Evolutionary conservation across 1,140 invertebrate genomes (phyloP).

Genomic region (Conus ventricosus): DNA sequence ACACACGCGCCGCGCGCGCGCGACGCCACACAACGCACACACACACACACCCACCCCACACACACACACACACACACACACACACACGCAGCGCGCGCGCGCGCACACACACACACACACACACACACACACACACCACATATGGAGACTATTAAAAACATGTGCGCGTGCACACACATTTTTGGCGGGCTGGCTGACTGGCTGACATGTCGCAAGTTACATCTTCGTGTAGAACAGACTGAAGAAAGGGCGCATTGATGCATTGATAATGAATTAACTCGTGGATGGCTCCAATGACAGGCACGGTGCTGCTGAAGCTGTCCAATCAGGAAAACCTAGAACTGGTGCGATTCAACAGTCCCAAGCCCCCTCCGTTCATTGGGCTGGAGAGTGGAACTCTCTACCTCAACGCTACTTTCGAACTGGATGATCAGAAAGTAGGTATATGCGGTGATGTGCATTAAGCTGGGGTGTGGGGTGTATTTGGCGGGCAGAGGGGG

Average conservation of each 20-base stretch:
- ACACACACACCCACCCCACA: constrained; percentile 1
- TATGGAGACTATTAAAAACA: not conserved
- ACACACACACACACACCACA: not conserved
- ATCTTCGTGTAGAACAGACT: too few species aligned
- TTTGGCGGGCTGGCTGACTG: too few species aligned
- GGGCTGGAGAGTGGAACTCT: not conserved
- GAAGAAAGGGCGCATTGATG: too few species aligned
- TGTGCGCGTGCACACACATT: not conserved
- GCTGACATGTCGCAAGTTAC: too few species aligned
- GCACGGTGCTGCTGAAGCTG: not conserved
- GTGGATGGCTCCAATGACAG: not conserved
- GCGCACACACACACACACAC: not conserved
- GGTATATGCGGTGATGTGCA: not conserved
- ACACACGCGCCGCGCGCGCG: too few species aligned
- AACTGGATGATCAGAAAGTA: not conserved
- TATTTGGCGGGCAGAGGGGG: too few species aligned
- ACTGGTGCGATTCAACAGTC: not conserved
- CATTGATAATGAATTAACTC: too few species aligned
- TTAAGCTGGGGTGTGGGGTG: too few species aligned
- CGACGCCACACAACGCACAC: too few species aligned
- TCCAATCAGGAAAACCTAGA: not conserved
- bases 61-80: constrained; percentile 6
- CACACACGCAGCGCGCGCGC: not conserved
- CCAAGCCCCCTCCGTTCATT: not conserved
- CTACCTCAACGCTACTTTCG: not conserved